Base-by-base conservation (phyloP, 2,113 vertebrate genomes). In the Tragelaphus scriptus region DNA sequence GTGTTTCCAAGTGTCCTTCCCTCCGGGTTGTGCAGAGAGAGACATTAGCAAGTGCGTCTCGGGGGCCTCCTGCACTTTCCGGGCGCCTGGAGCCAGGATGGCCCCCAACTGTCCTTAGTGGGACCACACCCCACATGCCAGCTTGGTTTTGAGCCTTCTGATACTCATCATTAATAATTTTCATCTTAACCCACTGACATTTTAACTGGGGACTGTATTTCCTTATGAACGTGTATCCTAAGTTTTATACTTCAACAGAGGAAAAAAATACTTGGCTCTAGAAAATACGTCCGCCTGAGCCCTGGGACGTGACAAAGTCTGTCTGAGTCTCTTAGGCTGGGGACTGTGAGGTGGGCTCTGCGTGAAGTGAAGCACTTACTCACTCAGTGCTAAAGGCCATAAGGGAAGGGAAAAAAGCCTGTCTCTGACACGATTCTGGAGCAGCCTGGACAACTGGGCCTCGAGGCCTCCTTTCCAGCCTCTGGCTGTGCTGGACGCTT, bases 11-110 rank as follows among this genome's bases (percentile, higher is more conserved):
- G 53, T 26, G 40, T 77, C 40, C 51, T 17, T 23, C 26, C 16
- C 30, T 5, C 6, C 36, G 2, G 23, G 21, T 7, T 47, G 3
- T 36, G 36, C 19, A 14, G 36, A 9, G 26, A 59, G 26, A 25
- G 23, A 32, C 36, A 6, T 40, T 1, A 28, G 11, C 6, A 23
- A 11, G 4, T 12, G 30, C 1, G 0, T 26, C 14, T 26, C 5
- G 2, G 71, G 56, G 6, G 30, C 28, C 49, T 71, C 79, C 26
- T 82, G 80, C 17, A 82, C 49, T 21, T 82, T 21, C 49, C 6
- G 5, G 79, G 49, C 2, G 0, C 49, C 80, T 13, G 30, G 51
- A 25, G 32, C 17, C 80, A 82, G 80, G 53, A 53, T n/a, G 32
- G 53, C 2, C 12, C 21, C 21, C 2, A 23, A 3, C 32, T 23